Evolutionary conservation across 2,888 invertebrate species (phyloP).

Genomic region (Strigamia maritima): DNA sequence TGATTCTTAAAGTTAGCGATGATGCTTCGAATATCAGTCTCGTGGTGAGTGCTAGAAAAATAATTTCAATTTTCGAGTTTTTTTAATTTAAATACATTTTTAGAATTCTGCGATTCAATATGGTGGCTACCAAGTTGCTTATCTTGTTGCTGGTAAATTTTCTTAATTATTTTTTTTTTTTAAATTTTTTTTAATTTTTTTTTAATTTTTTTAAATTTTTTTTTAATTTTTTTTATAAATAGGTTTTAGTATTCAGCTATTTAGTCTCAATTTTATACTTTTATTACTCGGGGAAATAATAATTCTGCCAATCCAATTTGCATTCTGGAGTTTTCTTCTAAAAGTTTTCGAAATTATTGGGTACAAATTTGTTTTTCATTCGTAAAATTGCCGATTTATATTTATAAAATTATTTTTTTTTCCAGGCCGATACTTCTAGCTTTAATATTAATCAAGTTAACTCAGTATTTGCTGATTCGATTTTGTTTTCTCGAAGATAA

Average conservation of each 20-base stretch:
- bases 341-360: not conserved
- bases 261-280: not conserved
- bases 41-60: not conserved
- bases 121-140: not conserved
- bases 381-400: not conserved
- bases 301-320: not conserved
- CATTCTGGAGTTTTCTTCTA: not conserved
- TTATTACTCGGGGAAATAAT: not conserved
- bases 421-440: not conserved
- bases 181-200: not conserved
- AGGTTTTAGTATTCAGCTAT: not conserved
- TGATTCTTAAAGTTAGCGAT: not conserved
- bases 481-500: constrained; percentile 2
- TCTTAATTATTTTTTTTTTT: not conserved
- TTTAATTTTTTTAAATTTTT: not conserved
- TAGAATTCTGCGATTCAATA: not conserved
- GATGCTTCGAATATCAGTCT: not conserved
- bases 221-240: too few species aligned
- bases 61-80: not conserved
- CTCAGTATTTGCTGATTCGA: not conserved
- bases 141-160: not conserved
- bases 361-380: not conserved
- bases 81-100: not conserved
- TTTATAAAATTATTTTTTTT: too few species aligned
- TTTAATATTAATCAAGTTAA: not conserved